Conservation (phyloP, 2,113 vertebrate genomes). For the Xenopus laevis region DNA sequence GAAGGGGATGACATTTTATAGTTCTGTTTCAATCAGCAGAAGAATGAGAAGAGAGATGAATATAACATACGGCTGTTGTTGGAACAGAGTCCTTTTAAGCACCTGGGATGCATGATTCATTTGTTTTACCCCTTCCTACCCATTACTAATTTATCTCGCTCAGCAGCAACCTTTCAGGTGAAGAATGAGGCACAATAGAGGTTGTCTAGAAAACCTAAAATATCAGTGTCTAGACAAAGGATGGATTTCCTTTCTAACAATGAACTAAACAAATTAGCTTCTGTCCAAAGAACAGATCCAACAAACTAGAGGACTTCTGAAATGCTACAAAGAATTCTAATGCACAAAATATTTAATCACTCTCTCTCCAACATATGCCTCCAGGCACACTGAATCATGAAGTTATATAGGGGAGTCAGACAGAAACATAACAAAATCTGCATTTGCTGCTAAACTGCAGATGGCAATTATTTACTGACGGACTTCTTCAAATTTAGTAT, state of each 20-base stretch:
- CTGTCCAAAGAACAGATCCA: not conserved
- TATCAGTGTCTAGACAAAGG: slow-evolving; percentile 19
- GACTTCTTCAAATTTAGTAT: too few relatives aligned
- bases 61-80: not conserved
- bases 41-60: not conserved
- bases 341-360: too few relatives aligned
- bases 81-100: not conserved
- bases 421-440: too few relatives aligned
- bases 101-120: slow-evolving; percentile 18
- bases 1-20: not conserved
- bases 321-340: not conserved
- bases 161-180: slow-evolving; percentile 24
- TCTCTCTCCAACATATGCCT: too few relatives aligned
- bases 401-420: too few relatives aligned
- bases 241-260: slow-evolving; percentile 21
- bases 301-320: not conserved
- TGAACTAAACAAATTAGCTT: slow-evolving; percentile 20
- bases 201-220: slow-evolving; percentile 34
- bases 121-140: slow-evolving; percentile 9
- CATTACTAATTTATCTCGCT: slow-evolving; percentile 32
- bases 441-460: too few relatives aligned
- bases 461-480: too few relatives aligned
- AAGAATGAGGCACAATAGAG: slow-evolving; percentile 39
- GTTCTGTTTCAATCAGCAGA: not conserved
- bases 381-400: too few relatives aligned